Evolutionary conservation across 2,113 vertebrate genomes (phyloP).

Genomic region (Stictonetta naevosa): DNA sequence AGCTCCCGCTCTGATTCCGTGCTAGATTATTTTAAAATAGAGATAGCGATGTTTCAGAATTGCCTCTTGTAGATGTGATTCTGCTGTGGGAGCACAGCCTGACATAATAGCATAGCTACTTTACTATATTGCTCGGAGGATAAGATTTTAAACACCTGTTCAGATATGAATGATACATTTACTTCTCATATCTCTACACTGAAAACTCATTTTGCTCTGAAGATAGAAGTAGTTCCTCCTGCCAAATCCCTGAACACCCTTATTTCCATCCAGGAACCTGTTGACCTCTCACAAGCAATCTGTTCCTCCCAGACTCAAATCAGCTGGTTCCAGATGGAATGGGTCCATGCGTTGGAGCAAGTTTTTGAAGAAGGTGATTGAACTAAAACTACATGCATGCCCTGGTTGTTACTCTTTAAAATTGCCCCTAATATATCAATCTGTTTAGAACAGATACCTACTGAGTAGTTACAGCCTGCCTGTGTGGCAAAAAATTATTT

Average conservation of each 20-base stretch:
- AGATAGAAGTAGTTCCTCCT: constrained; percentile 30
- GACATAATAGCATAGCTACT: background rate
- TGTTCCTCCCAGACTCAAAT: constrained; percentile 16
- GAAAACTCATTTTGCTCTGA: constrained; percentile 51
- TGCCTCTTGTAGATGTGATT: background rate
- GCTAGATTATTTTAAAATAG: constrained; percentile 38
- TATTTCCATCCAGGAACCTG: constrained; percentile 7
- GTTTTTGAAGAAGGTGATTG: background rate
- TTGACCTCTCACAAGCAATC: constrained; percentile 2
- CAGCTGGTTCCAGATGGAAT: background rate
- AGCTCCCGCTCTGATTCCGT: constrained; percentile 5
- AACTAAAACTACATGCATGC: background rate
- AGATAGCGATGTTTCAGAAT: constrained; percentile 17
- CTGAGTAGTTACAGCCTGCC: background rate
- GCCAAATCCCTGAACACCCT: background rate
- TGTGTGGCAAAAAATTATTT: background rate
- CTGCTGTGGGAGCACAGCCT: background rate
- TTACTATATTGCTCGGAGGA: constrained; percentile 3
- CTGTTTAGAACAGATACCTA: background rate
- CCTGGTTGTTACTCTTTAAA: background rate
- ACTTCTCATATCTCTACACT: constrained; percentile 6
- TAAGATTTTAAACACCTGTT: constrained; percentile 42
- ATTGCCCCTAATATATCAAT: background rate
- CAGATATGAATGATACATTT: constrained; percentile 51
- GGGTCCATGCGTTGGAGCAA: background rate